phyloP scores from a whole-genome alignment of 2,797 vertebrate species.

The Danionella dracula region DNA sequence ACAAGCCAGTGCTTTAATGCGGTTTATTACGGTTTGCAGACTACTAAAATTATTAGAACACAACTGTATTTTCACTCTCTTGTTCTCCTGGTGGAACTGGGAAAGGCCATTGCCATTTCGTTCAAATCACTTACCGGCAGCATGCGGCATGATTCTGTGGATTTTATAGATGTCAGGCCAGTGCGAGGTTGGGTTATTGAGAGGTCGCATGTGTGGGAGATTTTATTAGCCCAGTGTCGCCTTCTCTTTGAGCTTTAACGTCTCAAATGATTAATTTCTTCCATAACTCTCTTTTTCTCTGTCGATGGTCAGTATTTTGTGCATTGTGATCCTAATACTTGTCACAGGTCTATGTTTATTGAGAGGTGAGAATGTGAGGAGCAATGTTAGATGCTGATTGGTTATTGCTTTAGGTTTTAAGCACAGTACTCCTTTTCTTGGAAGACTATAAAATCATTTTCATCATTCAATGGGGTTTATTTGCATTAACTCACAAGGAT shows the following conservation, averaged over 20 bases:
- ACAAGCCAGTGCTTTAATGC: background rate
- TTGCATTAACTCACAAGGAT: too few species aligned
- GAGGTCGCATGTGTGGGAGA: background rate
- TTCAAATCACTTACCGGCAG: background rate
- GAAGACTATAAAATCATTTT: too few species aligned
- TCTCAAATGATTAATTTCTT: too few species aligned
- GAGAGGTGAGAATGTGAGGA: background rate
- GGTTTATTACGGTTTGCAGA: background rate
- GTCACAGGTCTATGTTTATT: background rate
- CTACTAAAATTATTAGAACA: background rate
- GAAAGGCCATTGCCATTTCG: background rate
- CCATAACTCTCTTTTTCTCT: background rate
- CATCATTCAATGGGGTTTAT: too few species aligned
- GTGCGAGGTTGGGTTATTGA: background rate
- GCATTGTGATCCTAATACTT: background rate
- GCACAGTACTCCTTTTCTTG: too few species aligned
- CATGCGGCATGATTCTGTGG: background rate
- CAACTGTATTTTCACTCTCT: constrained; percentile 3
- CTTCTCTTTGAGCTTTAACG: too few species aligned
- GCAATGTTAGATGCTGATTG: too few species aligned
- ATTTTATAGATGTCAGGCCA: background rate
- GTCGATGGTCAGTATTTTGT: background rate
- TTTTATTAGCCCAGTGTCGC: too few species aligned
- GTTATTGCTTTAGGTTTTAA: too few species aligned
- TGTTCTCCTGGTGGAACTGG: background rate